Evolutionary conservation across 2,797 vertebrate genomes (phyloP).

Genomic region (Micrastur ruficollis): DNA sequence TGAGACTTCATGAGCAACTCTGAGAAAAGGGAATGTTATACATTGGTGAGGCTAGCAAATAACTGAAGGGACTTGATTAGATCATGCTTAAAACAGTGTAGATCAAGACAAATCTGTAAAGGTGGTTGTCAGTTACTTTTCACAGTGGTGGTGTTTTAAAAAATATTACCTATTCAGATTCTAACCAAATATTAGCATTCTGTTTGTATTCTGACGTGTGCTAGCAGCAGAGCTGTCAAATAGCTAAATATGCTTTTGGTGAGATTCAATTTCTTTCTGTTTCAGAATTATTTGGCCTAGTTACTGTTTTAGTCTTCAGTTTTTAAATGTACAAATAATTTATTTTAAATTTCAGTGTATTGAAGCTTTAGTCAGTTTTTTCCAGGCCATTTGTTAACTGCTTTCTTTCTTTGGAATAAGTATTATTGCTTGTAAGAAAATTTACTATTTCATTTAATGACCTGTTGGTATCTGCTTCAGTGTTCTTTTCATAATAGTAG

Average conservation of each 20-base stretch:
- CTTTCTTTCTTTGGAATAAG: slow-evolving; percentile 41
- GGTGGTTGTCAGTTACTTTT: slow-evolving; percentile 3
- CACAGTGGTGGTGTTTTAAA: neutral
- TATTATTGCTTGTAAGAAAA: slow-evolving; percentile 40
- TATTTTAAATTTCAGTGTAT: slow-evolving; percentile 42
- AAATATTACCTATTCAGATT: neutral
- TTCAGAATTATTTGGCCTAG: slow-evolving; percentile 41
- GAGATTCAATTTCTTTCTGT: slow-evolving; percentile 1
- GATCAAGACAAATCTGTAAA: neutral
- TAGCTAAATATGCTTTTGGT: neutral
- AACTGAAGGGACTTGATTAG: neutral
- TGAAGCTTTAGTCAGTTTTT: slow-evolving; percentile 34
- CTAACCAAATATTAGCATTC: slow-evolving; percentile 21
- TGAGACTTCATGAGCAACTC: slow-evolving; percentile 4
- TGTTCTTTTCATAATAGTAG: slow-evolving; percentile 47
- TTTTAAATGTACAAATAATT: slow-evolving; percentile 47
- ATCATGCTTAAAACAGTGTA: neutral
- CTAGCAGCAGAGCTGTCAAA: slow-evolving; percentile 23
- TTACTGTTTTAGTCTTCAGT: slow-evolving; percentile 31
- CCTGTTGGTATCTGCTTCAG: slow-evolving; percentile 39
- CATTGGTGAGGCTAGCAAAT: neutral
- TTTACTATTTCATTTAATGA: slow-evolving; percentile 56
- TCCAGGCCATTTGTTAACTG: slow-evolving; percentile 34
- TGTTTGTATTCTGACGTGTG: neutral
- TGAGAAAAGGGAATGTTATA: neutral